phyloP scores from a whole-genome alignment of 2,113 vertebrate species.

The Octodon degus region DNA sequence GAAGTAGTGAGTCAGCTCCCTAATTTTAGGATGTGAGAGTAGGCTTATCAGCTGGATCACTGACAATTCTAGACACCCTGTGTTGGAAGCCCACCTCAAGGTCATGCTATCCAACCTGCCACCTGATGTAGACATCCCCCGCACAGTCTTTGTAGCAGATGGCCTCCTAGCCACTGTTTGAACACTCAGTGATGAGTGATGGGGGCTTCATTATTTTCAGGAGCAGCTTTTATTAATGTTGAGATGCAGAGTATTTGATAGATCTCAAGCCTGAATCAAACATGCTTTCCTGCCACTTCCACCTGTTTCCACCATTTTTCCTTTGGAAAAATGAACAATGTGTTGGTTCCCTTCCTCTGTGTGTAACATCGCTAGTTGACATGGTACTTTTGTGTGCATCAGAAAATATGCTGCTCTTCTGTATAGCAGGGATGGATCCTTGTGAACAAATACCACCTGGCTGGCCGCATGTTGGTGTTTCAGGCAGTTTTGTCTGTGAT shows the following conservation, averaged over 20 bases:
- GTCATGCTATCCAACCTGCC: neutral
- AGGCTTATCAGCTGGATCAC: constrained; percentile 5
- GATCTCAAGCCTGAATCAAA: neutral
- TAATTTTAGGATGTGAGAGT: constrained; percentile 25
- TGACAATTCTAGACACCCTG: neutral
- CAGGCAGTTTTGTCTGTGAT: neutral
- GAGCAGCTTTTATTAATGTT: neutral
- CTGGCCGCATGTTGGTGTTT: neutral
- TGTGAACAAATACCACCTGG: neutral
- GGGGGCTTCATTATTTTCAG: neutral
- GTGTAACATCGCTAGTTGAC: neutral
- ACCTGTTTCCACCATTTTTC: neutral
- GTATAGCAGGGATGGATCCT: neutral
- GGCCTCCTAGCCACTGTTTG: neutral
- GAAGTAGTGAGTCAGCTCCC: neutral
- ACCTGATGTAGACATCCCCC: neutral
- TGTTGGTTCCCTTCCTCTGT: neutral
- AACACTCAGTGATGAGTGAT: neutral
- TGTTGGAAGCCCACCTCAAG: constrained; percentile 12
- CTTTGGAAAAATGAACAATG: neutral
- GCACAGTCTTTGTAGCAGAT: neutral
- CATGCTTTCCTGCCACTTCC: neutral
- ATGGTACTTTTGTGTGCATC: neutral
- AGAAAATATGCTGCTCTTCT: neutral
- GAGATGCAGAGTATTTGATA: neutral